phyloP scores from a whole-genome alignment of 1,140 invertebrate genomes.

The Anoplophora glabripennis region DNA sequence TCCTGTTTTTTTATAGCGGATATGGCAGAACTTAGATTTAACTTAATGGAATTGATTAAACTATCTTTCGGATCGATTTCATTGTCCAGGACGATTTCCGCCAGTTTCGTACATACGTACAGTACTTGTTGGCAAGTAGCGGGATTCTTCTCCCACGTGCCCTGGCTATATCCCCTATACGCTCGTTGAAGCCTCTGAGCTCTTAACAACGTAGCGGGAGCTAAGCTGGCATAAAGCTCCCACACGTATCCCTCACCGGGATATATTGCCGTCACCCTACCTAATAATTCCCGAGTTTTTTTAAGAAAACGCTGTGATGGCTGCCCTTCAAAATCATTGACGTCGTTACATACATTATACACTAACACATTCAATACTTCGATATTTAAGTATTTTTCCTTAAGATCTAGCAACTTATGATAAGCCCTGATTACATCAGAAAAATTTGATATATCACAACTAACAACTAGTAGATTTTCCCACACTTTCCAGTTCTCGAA shows the following conservation, averaged over 20 bases:
- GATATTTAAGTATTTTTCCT: slow-evolving; percentile 74
- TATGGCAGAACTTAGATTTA: slow-evolving; percentile 41
- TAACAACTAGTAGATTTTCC: slow-evolving; percentile 90
- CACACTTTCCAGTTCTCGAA: slow-evolving; percentile 95
- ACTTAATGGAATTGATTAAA: slow-evolving; percentile 40
- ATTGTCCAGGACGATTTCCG: slow-evolving; percentile 35
- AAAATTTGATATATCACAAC: slow-evolving; percentile 72
- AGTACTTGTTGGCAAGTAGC: slow-evolving; percentile 51
- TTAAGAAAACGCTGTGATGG: slow-evolving; percentile 56
- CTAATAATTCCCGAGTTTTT: slow-evolving; percentile 73
- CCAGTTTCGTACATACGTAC: slow-evolving; percentile 41
- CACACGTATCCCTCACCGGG: slow-evolving; percentile 71
- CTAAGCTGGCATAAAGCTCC: slow-evolving; percentile 74
- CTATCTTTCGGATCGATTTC: slow-evolving; percentile 37
- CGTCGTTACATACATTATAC: slow-evolving; percentile 65
- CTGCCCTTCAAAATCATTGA: slow-evolving; percentile 54
- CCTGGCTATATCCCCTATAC: slow-evolving; percentile 59
- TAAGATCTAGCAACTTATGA: slow-evolving; percentile 80
- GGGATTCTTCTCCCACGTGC: slow-evolving; percentile 61
- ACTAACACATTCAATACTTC: slow-evolving; percentile 76
- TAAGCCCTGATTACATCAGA: slow-evolving; percentile 79
- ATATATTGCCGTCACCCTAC: slow-evolving; percentile 69
- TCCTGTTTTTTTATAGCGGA: slow-evolving; percentile 40
- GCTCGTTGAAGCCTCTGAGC: slow-evolving; percentile 63
- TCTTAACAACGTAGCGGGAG: slow-evolving; percentile 58